Base-by-base conservation (phyloP, 2,888 invertebrate species). In the Tupiocoris notatus region DNA sequence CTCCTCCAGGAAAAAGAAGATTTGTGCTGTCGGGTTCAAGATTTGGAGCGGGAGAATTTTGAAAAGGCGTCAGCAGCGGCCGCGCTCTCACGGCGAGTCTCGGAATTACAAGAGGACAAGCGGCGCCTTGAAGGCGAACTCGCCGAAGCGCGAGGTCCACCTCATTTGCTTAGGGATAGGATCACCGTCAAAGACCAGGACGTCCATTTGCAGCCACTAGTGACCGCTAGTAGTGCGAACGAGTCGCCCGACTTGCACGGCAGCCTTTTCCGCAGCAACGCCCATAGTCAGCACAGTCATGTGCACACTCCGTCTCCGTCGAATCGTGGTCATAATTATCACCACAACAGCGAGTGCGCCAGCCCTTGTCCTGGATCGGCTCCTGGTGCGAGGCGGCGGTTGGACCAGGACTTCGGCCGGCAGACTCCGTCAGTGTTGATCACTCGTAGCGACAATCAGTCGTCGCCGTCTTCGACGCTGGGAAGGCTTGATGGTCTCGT, bases 41-140 rank as follows among this genome's bases (percentile, higher is more conserved):
- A 90, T 83, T 88, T 92, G 84, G 92, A 93, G 83, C 90, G 91
- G 1, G 92, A 92, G 82, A 90, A 89, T 22, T 84, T 90, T 79
- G 88, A 91, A 66, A 88, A 89, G 63, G 86, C 89, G 68, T 88
- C 89, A 3, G 88, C 89, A 80, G 88, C 90, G 24, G 88, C 88
- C 77, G 87, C 90, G 81, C 86, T 91, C 80, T 88, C 88, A 80
- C 87, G 88, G 78, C 89, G 91, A 82, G 82, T 91, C 78, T 88
- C 89, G 77, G 86, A 87, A 76, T 83, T 91, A 1, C 83, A 85
- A 21, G 84, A 84, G 1, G 86, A 88, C 77, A 89, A 89, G 82
- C 86, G 86, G 71, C 88, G 88, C 81, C 84, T 89, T 80, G 88
- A 89, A 82, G 88, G 88, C 79, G 88, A 88, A 82, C 84, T 89